Conservation (phyloP, 2,888 invertebrate genomes). For the Polyploca ridens region DNA sequence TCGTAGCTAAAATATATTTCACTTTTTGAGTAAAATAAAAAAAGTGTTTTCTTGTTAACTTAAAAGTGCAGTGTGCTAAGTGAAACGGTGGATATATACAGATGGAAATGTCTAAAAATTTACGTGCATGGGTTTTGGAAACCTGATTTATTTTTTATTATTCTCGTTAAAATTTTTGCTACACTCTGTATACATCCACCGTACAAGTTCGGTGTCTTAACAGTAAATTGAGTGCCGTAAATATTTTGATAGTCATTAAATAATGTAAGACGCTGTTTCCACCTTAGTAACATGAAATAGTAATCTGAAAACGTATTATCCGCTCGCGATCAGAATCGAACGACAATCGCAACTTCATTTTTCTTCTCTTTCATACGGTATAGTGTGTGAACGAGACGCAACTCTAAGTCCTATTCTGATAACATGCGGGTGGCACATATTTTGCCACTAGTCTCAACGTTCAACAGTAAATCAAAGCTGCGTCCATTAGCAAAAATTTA, state of each 20-base stretch:
- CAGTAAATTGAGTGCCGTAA: background rate
- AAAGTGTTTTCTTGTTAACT: background rate
- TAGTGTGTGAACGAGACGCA: background rate
- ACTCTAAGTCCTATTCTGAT: background rate
- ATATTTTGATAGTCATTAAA: background rate
- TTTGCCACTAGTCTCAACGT: background rate
- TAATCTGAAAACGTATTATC: background rate
- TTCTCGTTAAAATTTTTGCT: background rate
- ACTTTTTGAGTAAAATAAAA: background rate
- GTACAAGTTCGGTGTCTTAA: slow-evolving; percentile 2
- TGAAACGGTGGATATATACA: slow-evolving; percentile 6
- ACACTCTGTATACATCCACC: background rate
- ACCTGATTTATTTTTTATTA: background rate
- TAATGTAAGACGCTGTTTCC: background rate
- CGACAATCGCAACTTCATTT: background rate
- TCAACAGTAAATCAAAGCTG: background rate
- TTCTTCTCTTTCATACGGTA: background rate
- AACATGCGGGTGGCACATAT: no score
- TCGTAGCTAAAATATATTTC: background rate
- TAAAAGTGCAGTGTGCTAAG: slow-evolving; percentile 1
- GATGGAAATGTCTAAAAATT: background rate
- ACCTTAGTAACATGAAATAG: background rate
- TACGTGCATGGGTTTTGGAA: background rate
- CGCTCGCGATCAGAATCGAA: no score
- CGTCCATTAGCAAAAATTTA: background rate